Base-by-base conservation (phyloP, 1,140 invertebrate genomes). In the Glossosoma conforme region DNA sequence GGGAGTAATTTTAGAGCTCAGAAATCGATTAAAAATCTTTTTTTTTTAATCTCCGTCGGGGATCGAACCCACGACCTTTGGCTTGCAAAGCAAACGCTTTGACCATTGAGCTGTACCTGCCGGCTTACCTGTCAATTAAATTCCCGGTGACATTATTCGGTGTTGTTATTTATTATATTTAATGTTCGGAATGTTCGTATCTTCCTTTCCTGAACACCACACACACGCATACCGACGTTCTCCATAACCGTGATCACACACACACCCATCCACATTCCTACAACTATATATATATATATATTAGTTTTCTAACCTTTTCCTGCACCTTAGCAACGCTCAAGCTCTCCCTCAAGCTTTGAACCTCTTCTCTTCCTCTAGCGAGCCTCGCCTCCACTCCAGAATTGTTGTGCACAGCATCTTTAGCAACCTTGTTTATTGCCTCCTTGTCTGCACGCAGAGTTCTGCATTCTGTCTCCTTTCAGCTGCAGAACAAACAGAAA, bases 401-500 rank as follows among this genome's bases (percentile, higher is more conserved):
- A 19, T 22, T 40, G 0, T 46, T 36, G 20, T 51, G 47, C 14
- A 36, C 44, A 2, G 47, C 43, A 1, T 44, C 52, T 22, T 50
- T 47, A 2, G 35, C 30, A 0, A 44, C 14, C 13, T 46, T 53
- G 11, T 33, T 32, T 37, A 9, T n/a, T 11, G 21, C 15, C 2
- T 46, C 46, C 6, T 38, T 36, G 19, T 55, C 53, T 14, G 14
- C 20, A 36, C 35, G 42, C 8, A 51, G 17, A 1, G 48, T 4
- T 13, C 38, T 33, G 14, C 21, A 38, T 40, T 58, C 56, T 0
- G 8, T 38, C 25, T 58, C 56, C n/a, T 52, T 36, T 52, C 19
- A 19, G 24, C 47, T 50, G 33, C n/a, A n/a, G n/a, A n/a, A n/a
- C n/a, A n/a, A n/a, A n/a, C n/a, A n/a, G n/a, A n/a, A n/a, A n/a